Conservation (phyloP, 1,140 invertebrate species). For the Magallana angulata region DNA sequence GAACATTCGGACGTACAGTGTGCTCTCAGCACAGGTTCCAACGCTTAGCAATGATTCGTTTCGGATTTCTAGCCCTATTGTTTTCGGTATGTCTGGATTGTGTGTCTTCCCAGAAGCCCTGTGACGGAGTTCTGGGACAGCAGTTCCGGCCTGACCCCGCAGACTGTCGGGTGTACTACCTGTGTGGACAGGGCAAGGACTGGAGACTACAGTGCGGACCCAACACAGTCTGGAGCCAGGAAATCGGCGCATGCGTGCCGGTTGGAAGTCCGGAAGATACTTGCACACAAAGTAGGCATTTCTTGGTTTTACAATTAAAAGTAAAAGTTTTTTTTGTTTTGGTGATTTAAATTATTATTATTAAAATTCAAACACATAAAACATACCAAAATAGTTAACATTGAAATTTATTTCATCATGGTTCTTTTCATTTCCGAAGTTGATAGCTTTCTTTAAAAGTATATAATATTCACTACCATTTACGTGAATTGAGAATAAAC, state of each 20-base stretch:
- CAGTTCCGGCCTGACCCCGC: constrained; percentile 50
- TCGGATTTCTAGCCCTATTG: background rate
- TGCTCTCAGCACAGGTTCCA: background rate
- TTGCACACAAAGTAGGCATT: constrained; percentile 52
- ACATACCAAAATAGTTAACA: background rate
- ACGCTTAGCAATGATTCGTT: constrained; percentile 4
- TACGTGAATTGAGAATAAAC: no score
- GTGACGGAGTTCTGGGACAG: constrained; percentile 47
- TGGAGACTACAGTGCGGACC: constrained; percentile 37
- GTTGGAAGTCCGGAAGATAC: constrained; percentile 46
- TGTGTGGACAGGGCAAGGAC: constrained; percentile 47
- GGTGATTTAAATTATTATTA: background rate
- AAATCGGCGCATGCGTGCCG: constrained; percentile 26
- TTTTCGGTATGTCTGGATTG: constrained; percentile 4
- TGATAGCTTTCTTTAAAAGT: background rate
- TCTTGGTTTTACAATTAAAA: background rate
- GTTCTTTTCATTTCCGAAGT: background rate
- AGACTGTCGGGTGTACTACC: constrained; percentile 53
- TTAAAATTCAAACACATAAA: background rate
- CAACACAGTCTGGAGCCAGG: constrained; percentile 45
- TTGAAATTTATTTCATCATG: background rate
- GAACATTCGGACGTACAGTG: background rate
- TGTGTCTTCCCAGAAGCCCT: constrained; percentile 32
- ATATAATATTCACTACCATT: background rate
- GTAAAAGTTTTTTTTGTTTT: no score